Conservation (phyloP, 2,113 vertebrate genomes). For the Neolamprologus devosi region DNA sequence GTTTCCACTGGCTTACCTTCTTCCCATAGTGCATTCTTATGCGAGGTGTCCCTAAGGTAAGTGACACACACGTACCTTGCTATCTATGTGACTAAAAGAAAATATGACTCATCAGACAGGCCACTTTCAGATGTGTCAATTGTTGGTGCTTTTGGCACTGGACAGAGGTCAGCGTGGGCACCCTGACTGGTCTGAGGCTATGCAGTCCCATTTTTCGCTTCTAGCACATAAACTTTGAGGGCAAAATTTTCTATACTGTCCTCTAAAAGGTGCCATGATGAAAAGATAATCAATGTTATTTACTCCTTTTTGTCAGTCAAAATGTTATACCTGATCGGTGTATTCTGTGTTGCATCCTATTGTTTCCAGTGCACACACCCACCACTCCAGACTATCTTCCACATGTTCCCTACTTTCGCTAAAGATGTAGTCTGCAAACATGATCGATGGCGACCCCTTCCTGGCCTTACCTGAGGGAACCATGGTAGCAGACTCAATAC, state of each 20-base stretch:
- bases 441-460: neutral
- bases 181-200: neutral
- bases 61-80: neutral
- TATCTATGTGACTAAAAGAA: neutral
- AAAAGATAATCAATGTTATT: neutral
- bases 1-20: neutral
- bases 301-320: neutral
- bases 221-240: neutral
- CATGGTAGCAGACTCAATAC: neutral
- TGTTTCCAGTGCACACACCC: neutral
- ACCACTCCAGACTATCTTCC: neutral
- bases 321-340: neutral
- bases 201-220: neutral
- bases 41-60: neutral
- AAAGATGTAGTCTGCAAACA: neutral
- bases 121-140: accelerated
- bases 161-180: neutral
- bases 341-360: neutral
- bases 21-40: neutral
- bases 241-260: neutral
- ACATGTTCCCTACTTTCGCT: neutral
- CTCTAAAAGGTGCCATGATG: neutral
- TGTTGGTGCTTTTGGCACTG: neutral
- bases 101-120: neutral
- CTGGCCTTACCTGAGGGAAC: neutral